Conservation (phyloP, 2,113 vertebrate genomes). For the Motacilla tschutschensis region DNA sequence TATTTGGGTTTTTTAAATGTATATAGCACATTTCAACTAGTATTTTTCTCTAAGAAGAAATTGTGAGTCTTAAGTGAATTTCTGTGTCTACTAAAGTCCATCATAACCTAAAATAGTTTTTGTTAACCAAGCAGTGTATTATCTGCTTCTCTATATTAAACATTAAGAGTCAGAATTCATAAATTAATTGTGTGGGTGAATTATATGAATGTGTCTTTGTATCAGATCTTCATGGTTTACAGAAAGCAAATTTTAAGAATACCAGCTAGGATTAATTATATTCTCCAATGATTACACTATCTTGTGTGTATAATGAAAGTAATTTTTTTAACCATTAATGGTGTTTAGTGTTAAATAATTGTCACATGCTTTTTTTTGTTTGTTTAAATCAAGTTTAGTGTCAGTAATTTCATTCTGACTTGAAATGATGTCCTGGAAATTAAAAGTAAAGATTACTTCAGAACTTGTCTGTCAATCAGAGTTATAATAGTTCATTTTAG, state of each 20-base stretch:
- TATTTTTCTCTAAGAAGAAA: not conserved
- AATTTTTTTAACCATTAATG: not conserved
- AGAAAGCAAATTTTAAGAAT: not conserved
- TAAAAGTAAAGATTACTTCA: not conserved
- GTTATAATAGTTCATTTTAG: not conserved
- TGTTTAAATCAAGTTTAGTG: not conserved
- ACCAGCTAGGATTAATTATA: not conserved
- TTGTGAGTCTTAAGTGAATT: not conserved
- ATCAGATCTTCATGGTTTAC: not conserved
- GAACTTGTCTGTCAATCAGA: not conserved
- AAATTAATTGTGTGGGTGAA: not conserved
- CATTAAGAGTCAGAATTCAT: not conserved
- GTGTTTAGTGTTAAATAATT: not conserved
- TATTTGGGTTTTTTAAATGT: not conserved
- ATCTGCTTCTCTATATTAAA: not conserved
- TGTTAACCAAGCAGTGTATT: not conserved
- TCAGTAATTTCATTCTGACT: not conserved
- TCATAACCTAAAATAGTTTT: not conserved
- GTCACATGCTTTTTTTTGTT: not conserved
- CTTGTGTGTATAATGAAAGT: not conserved
- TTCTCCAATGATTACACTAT: not conserved
- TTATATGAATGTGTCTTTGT: not conserved
- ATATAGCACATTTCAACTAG: not conserved
- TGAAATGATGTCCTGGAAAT: not conserved
- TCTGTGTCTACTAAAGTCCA: not conserved